Conservation (phyloP, 2,797 vertebrate genomes). For the Babyrousa celebensis region DNA sequence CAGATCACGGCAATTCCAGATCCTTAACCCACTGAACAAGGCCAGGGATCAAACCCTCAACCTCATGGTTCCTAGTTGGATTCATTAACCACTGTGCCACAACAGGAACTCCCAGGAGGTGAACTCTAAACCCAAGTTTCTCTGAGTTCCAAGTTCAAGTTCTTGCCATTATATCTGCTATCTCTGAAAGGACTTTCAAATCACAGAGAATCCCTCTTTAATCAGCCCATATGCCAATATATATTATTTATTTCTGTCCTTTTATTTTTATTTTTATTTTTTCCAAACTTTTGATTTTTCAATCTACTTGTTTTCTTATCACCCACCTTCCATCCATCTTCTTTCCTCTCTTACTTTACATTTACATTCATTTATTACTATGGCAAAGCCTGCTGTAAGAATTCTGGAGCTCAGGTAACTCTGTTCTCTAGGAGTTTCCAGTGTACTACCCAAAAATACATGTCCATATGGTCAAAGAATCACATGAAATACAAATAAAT, state of each 20-base stretch:
- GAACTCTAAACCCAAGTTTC: not conserved
- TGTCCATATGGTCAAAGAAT: not conserved
- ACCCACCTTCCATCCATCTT: not conserved
- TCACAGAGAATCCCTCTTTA: not conserved
- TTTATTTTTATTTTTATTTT: not conserved
- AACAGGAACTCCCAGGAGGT: no score
- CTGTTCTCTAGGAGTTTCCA: not conserved
- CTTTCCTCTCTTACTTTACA: not conserved
- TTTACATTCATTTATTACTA: not conserved
- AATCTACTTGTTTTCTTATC: not conserved
- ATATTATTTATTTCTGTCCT: not conserved
- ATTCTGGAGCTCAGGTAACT: not conserved
- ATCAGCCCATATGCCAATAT: not conserved
- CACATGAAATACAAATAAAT: not conserved
- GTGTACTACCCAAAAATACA: not conserved
- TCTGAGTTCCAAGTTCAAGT: not conserved
- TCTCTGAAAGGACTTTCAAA: slow-evolving; percentile 1
- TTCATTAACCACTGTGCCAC: no score
- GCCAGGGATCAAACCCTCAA: no score
- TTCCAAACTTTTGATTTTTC: not conserved
- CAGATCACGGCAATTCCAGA: no score
- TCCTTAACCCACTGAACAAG: no score
- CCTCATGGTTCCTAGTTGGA: no score
- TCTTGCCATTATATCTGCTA: not conserved
- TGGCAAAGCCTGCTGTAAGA: not conserved